Evolutionary conservation across 2,797 vertebrate species (phyloP), one percentile per base, ranked within the genome.

Genomic region (Pseudomugil tenellus): DNA sequence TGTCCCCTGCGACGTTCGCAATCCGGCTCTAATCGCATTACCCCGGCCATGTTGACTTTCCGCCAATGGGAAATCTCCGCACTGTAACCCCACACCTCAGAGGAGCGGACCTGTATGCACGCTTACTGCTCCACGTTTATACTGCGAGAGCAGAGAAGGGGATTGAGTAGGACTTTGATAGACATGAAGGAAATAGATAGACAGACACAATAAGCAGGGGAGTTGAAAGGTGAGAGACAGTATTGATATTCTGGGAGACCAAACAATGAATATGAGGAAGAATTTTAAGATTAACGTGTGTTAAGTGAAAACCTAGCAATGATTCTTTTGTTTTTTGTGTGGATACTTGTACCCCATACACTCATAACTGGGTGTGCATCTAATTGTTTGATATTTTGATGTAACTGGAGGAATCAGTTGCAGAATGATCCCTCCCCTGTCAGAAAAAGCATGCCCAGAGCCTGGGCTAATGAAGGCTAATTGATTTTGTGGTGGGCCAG

Each of bases 401-500:
- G 83, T 84, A 87, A 87, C 79, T 71, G 72, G 80, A 90, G 80
- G 85, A 82, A 79, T 70, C 23, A 1, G 74, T 53, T 58, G 76
- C 59, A 76, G 83, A 65, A 76, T 88, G 85, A 88, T 89, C 86
- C 90, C 88, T 86, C 75, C 86, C 78, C 72, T 85, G 79, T 63
- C 80, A 74, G 77, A 80, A 80, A 80, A 67, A 82, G 83, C 63
- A 78, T 79, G 77, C 79, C 85, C 86, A 89, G 93, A 92, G 92
- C 87, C 83, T 75, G 84, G 92, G 92, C 91, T 96, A 96, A 98
- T 96, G 96, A 98, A 93, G 93, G 93, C 94, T 96, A 97, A 98
- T 98, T 98, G 97, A 98, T 98, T 97, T 96, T 95, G 92, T 93
- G 94, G 95, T 95, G 94, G 94, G 93, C 95, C 95, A 92, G 90